Base-by-base conservation (phyloP, 2,113 vertebrate species). In the Sebastes schlegelii region DNA sequence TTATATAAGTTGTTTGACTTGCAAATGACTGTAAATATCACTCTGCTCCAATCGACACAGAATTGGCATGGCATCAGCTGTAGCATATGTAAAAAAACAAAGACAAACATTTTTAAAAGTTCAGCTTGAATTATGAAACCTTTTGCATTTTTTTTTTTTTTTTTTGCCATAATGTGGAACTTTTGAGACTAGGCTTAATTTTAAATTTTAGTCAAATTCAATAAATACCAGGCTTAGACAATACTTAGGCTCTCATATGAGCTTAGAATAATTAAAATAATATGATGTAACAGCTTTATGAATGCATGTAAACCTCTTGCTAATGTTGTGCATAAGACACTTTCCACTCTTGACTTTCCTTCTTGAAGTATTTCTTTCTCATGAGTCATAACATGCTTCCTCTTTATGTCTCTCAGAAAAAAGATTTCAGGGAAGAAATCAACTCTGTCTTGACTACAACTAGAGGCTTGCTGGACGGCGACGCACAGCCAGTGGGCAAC, bases 401-500 rank as follows among this genome's bases (percentile, higher is more conserved):
- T 16, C 34, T 86, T 57, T 55, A 5, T 74, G 12, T 58, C n/a
- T 75, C 26, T 70, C 75, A 96, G 95, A 95, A 92, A 75, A 86
- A 19, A 17, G 95, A 96, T 83, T 91, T 94, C 48, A 92, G 84
- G 86, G 91, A 95, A 80, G 88, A 95, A 77, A 89, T 90, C 9
- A 21, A 76, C 9, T 86, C 92, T 2, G 52, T 95, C n/a, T 49
- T 88, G 58, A 71, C 83, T 17, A 78, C 81, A 19, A 71, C 96
- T 1, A 88, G 83, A 74, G 77, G 85, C 75, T 51, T 94, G 8
- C 54, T 88, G 52, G 89, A 91, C 9, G 34, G 87, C 57, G 84
- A 88, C 43, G 70, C 82, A 17, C 67, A 88, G 14, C 1, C 60
- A 12, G 83, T 79, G 21, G 76, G 87, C 26, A 77, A 76, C 66